Evolutionary conservation across 2,797 vertebrate genomes (phyloP).

Genomic region (Rachycentron canadum): DNA sequence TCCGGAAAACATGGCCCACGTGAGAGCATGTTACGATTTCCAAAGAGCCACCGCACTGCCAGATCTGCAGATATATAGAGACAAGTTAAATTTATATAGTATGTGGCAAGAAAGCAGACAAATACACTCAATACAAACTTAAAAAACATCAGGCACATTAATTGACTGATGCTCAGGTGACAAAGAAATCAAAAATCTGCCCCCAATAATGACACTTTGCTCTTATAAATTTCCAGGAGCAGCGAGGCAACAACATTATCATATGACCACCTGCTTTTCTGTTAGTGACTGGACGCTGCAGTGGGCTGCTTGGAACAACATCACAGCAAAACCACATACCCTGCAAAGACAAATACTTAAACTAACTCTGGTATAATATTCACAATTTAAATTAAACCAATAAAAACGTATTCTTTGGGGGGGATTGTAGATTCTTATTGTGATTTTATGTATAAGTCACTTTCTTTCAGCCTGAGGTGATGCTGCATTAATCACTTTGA

Average conservation of each 20-base stretch:
- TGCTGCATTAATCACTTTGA: background rate
- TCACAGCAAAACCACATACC: background rate
- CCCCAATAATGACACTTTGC: background rate
- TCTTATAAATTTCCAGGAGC: background rate
- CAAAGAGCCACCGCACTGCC: conserved; percentile 97
- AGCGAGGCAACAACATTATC: background rate
- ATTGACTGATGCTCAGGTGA: conserved; percentile 9
- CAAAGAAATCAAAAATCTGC: background rate
- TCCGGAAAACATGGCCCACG: conserved; percentile 97
- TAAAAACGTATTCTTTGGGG: background rate
- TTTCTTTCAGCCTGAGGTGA: background rate
- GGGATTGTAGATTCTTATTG: too few relatives aligned
- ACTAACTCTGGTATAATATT: background rate
- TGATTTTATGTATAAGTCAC: too few relatives aligned
- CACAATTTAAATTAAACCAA: background rate
- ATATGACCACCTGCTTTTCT: background rate
- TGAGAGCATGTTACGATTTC: conserved; percentile 98
- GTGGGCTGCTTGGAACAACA: background rate
- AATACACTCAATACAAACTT: background rate
- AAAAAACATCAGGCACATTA: background rate
- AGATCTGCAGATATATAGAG: conserved; percentile 85
- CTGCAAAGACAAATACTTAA: background rate
- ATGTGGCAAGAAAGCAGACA: conserved; percentile 9
- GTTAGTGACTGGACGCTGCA: background rate
- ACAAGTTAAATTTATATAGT: conserved; percentile 5